Evolutionary conservation across 2,888 invertebrate species (phyloP), one percentile per base, ranked within the genome.

Genomic region (Phyllotreta striolata): DNA sequence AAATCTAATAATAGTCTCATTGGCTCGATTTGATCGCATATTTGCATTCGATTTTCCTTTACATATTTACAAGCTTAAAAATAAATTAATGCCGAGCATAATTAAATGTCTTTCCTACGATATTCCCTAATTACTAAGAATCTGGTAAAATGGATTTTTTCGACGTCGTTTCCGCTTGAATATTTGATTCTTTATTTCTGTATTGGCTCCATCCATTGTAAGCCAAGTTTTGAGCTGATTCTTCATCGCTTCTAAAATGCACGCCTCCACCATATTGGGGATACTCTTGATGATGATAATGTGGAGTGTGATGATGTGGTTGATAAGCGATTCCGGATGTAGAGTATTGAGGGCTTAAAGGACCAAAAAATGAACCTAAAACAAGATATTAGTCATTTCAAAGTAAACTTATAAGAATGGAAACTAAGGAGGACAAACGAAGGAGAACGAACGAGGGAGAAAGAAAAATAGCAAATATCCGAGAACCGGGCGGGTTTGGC

Each of bases 131-230:
- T 5, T 44, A 46, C 38, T 76, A 81, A 12, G 81, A 80, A 69
- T 82, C 82, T 1, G 82, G 82, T 60, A 82, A 71, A 68, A 82
- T 82, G 1, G 81, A 81, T 70, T 82, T 82, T 66, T 80, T 82
- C 3, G 77, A 71, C 7, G 72, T 69, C 1, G 70, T 72, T 61
- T 72, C 72, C 7, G 70, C 70, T 13, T 84, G 83, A 62, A 84
- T 84, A 41, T 80, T 81, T 1, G 80, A 82, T 64, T 86, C 85
- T 35, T 65, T 62, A 62, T 70, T 72, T 67, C 90, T 85, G 74
- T 87, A 89, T 70, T 90, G 85, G 9, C 77, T 74, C 85, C 91
- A 91, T 8, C 90, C 91, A 67, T 88, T 89, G 79, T 91, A 92
- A 0, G 91, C 91, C 13, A 91, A 82, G 73, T 91, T 87, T 68